Evolutionary conservation across 2,888 invertebrate genomes (phyloP).

Genomic region (Nephrotoma guestfalica): DNA sequence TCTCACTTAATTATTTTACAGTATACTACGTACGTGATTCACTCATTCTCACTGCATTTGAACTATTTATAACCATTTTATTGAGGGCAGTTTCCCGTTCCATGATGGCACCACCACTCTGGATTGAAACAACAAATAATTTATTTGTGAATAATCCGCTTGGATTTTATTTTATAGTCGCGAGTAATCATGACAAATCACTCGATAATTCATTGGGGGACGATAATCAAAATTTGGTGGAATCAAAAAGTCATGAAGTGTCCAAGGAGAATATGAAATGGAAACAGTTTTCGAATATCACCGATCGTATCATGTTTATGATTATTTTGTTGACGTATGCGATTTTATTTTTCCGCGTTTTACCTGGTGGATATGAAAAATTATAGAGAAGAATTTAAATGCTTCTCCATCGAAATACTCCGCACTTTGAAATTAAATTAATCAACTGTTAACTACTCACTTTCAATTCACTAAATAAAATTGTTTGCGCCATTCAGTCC

Average conservation of each 20-base stretch:
- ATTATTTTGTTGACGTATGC: neutral
- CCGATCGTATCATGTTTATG: neutral
- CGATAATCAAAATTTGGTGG: neutral
- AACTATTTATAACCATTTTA: constrained; percentile 12
- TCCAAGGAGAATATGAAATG: neutral
- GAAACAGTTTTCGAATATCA: neutral
- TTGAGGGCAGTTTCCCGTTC: constrained; percentile 10
- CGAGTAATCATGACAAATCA: neutral
- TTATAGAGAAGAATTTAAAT: neutral
- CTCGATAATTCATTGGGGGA: neutral
- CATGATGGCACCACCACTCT: constrained; percentile 9
- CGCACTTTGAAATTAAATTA: neutral
- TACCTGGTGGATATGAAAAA: neutral
- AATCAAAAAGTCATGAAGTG: neutral
- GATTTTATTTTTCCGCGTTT: neutral
- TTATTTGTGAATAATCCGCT: neutral
- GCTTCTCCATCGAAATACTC: no score
- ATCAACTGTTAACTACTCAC: neutral
- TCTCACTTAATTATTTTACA: constrained; percentile 9
- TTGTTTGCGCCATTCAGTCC: no score
- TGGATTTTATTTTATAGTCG: neutral
- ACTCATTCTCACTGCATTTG: constrained; percentile 11
- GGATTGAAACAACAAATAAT: constrained; percentile 11
- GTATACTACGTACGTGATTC: constrained; percentile 16
- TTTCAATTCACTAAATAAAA: no score